Base-by-base conservation (phyloP, 2,888 invertebrate species). In the Zhengitettix transpicula region DNA sequence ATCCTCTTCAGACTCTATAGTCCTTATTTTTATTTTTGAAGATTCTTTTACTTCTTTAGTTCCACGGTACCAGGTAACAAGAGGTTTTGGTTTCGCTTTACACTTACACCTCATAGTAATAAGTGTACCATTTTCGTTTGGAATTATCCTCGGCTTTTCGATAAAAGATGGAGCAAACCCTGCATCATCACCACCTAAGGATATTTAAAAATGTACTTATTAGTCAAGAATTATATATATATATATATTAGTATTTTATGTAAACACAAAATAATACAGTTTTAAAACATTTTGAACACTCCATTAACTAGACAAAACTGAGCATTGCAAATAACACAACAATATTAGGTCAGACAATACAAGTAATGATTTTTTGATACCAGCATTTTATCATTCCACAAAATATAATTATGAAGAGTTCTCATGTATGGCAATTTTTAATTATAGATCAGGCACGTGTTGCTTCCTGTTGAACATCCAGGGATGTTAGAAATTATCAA, bases 111-210 rank as follows among this genome's bases (percentile, higher is more conserved):
- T 91, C 91, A 98, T 94, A 64, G 93, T 89, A 69, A 98, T 95
- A 69, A 96, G 83, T 67, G 96, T 95, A 68, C 96, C 97, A 71
- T 88, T 91, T 75, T 94, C 94, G 77, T 96, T 95, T 72, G 98
- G 98, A 79, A 97, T 94, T 77, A 99, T 99, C 77, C 91, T 87
- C 65, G 99, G 99, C 80, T 98, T 98, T 78, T 96, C 96, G 72
- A 95, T 85, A 77, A 99, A 98, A 63, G 94, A 91, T 66, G 98
- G 98, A 68, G 95, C 91, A 77, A 90, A 91, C 72, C 93, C 94
- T 71, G 86, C 87, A 68, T 88, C 89, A 75, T 89, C 89, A 77
- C 89, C 90, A 74, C 90, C 88, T 83, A 90, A 91, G 92, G 80
- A 71, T n/a, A 54, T 41, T 11, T 15, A 53, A 58, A 53, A 42